Evolutionary conservation across 30 jellyfish, hydroid and myxozoan species (phyloP).

Genomic region (Aurelia aurita): DNA sequence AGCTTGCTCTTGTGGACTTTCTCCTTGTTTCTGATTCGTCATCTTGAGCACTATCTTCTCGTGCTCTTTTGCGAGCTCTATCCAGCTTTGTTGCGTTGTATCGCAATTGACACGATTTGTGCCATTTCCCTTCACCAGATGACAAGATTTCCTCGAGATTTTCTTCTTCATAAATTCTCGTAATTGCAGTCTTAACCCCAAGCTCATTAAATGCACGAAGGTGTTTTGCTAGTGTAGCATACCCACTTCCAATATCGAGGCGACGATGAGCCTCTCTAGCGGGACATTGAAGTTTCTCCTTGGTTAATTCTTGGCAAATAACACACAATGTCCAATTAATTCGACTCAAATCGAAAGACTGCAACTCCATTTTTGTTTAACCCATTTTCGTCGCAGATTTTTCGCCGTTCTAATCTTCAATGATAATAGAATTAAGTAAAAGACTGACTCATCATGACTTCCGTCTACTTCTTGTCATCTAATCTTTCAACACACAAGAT

Average conservation of each 20-base stretch:
- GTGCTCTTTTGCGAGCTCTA: conserved; percentile 46
- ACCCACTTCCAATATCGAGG: conserved; percentile 41
- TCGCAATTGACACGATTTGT: conserved; percentile 31
- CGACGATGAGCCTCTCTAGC: conserved; percentile 56
- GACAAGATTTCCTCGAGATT: conserved; percentile 30
- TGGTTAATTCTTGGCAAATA: conserved; percentile 40
- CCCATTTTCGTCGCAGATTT: too few relatives aligned
- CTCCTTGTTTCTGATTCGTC: conserved; percentile 21
- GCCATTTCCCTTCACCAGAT: conserved; percentile 62
- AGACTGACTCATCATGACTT: too few relatives aligned
- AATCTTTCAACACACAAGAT: too few relatives aligned
- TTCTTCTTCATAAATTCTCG: conserved; percentile 13
- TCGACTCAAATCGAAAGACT: too few relatives aligned
- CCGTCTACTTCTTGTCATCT: too few relatives aligned
- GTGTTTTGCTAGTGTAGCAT: conserved; percentile 46
- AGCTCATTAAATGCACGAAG: conserved; percentile 34
- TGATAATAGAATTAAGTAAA: too few relatives aligned
- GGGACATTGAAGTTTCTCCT: conserved; percentile 53
- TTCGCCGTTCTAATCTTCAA: too few relatives aligned
- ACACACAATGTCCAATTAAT: conserved; percentile 51
- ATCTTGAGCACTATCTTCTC: conserved; percentile 16
- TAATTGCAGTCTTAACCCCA: conserved; percentile 20
- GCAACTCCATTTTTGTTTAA: too few relatives aligned
- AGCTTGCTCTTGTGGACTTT: too few relatives aligned
- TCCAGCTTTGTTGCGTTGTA: conserved; percentile 41